Evolutionary conservation across 1,140 invertebrate genomes (phyloP), one percentile per base, ranked within the genome.

Genomic region (Lepidotrigona ventralis): DNA sequence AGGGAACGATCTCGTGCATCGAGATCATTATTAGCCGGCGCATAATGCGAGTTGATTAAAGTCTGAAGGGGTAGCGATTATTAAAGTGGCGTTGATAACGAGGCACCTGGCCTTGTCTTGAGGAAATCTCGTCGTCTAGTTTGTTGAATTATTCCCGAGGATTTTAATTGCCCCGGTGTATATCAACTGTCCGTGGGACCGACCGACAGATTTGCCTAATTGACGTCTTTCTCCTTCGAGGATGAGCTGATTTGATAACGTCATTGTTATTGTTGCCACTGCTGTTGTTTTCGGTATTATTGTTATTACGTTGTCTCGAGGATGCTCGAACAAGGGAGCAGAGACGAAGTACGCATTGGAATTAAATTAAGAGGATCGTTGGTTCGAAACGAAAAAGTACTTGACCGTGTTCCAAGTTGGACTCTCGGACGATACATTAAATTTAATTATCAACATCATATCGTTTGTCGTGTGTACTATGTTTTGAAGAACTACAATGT

Each of bases 1-100:
- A 56, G 53, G 19, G 21, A 56, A 21, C 54, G n/a, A 21, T 33
- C n/a, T 23, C n/a, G 26, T 39, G 63, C 33, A 39, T 66, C 70
- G 60, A 56, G 53, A 64, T 72, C 63, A 54, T 82, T 76, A 82
- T 82, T 82, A 81, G 60, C 71, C n/a, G 51, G 73, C 21, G 79
- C 71, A 68, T 82, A 82, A 82, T 82, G 54, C 63, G n/a, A 26
- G 29, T 19, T 51, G 58, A 68, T 81, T 75, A 54, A 75, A 81
- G 33, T 39, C 51, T 64, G 29, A 23, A 66, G 23, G 29, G 46
- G 39, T 19, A 56, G 15, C 72, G 72, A 64, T 76, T 68, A 56
- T 46, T 54, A 64, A 73, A 73, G 70, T 63, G 79, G 33, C 51
- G 70, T 23, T 29, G 23, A 23, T 81, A 81, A 56, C 79, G 72